Percentiles rank a stretch among this genome's conserved stretches.
Evolutionary conservation across 2,888 invertebrate species (phyloP).

Genomic region (Uropetala carovei): DNA sequence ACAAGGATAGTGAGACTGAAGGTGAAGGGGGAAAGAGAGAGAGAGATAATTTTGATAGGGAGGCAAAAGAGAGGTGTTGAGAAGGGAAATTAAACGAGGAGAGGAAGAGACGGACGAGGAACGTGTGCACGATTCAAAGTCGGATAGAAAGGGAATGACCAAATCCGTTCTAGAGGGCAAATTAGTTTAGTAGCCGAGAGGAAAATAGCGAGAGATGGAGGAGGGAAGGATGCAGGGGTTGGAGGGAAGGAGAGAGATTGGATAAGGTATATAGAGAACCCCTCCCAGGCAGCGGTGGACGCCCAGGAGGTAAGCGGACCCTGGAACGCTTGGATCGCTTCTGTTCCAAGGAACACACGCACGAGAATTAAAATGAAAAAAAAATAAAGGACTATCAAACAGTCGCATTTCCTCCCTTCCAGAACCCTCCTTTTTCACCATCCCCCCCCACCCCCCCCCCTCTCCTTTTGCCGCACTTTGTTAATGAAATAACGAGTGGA

Average conservation of each 20-base stretch:
- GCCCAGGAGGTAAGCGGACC: not conserved
- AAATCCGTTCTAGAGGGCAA: slow-evolving; percentile 8
- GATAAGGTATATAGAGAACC: not conserved
- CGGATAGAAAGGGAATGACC: not conserved
- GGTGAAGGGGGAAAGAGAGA: too few relatives aligned
- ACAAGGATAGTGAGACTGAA: too few relatives aligned
- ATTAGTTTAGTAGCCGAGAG: slow-evolving; percentile 23
- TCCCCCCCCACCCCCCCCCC: not conserved
- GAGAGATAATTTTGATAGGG: too few relatives aligned
- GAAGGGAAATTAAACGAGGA: not conserved
- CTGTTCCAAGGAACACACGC: slow-evolving; percentile 35
- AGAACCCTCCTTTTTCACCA: not conserved
- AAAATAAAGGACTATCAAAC: not conserved
- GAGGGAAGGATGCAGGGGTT: not conserved
- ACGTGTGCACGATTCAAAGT: not conserved
- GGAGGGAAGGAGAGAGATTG: not conserved
- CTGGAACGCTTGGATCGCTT: slow-evolving; percentile 36
- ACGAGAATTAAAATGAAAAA: slow-evolving; percentile 20
- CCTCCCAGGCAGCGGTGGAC: not conserved
- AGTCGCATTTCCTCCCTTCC: not conserved
- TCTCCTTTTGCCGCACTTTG: slow-evolving; percentile 36
- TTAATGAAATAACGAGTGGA: slow-evolving; percentile 62
- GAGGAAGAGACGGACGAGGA: not conserved
- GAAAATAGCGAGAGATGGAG: not conserved
- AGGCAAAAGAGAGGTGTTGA: too few relatives aligned